These are phyloP conservation scores for Cryptotermes secundus DNA, from an alignment of 1,140 invertebrate genomes.

Conservation along the genomic window DNA sequence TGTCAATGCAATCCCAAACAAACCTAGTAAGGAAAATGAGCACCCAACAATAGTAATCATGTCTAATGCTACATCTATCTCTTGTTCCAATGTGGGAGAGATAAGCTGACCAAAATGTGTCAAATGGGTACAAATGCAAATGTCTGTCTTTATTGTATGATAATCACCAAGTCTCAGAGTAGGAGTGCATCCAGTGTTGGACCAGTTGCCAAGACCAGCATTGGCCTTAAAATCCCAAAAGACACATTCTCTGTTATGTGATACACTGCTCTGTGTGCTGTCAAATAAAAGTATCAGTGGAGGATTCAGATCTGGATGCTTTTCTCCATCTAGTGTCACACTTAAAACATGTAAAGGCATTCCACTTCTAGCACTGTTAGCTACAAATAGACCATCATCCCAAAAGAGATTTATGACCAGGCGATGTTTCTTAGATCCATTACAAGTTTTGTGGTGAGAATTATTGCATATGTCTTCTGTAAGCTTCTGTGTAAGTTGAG, in stretches of 20 bases:
- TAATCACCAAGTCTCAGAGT: neutral
- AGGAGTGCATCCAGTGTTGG: neutral
- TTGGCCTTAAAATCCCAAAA: neutral
- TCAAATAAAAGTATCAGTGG: neutral
- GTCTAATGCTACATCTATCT: conserved; percentile 49
- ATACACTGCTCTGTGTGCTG: neutral
- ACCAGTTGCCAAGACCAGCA: neutral
- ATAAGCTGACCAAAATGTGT: conserved; percentile 62
- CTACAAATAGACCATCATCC: conserved; percentile 24
- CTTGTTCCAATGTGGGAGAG: conserved; percentile 56
- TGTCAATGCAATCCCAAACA: conserved; percentile 56
- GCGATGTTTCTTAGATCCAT: conserved; percentile 52
- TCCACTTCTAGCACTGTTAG: conserved; percentile 39
- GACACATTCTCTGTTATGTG: neutral
- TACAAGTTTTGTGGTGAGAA: too few species aligned
- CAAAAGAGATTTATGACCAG: conserved; percentile 43
- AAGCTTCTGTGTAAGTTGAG: conserved; percentile 41
- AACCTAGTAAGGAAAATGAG: neutral
- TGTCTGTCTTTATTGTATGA: conserved; percentile 35
- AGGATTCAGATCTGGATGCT: neutral
- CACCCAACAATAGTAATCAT: neutral
- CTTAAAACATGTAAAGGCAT: neutral
- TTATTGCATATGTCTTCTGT: too few species aligned
- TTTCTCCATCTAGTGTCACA: neutral
- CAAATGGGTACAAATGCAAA: conserved; percentile 58